Evolutionary conservation across 2,888 invertebrate genomes (phyloP), one percentile per base, ranked within the genome.

Genomic region (Apamea crenata): DNA sequence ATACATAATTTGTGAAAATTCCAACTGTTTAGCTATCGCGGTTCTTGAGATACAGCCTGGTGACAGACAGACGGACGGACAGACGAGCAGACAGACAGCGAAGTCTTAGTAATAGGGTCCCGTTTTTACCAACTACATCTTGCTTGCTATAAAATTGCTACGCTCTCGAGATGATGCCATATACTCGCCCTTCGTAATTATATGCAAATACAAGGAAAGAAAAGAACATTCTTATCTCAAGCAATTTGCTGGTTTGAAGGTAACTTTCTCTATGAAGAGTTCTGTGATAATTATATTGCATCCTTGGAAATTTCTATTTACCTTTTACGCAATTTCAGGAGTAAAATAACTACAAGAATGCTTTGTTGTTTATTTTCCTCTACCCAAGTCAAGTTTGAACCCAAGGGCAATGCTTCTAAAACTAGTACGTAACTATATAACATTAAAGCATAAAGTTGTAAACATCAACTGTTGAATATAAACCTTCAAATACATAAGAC

Each of bases 221-320:
- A 65, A 21, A 61, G 21, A 59, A 63, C 29, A 67, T 29, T 71
- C 29, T 67, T n/a, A 32, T 47, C 36, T 25, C 29, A 29, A 70
- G 53, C 50, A 67, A 77, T 61, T 61, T 53, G 21, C 67, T 25
- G 21, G 53, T 29, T 36, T 21, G 61, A 72, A 82, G 66, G 32
- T n/a, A 44, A 68, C 18, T 47, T 67, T 66, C n/a, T 44, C 32
- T 32, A 47, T 47, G n/a, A 61, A 77, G 44, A 68, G 71, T 63
- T 68, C 67, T 47, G 69, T 67, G 59, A 71, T 82, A 68, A 78
- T 82, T 82, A 50, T 66, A 69, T 78, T 36, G 50, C 63, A 63
- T 40, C 78, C 82, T 50, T 78, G 29, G 2, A 63, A 68, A 21
- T 73, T 59, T 1, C 21, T 50, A 56, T 78, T 78, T 68, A 75